Conservation (phyloP, 1,140 invertebrate genomes). For the Neotoxoptera formosana region DNA sequence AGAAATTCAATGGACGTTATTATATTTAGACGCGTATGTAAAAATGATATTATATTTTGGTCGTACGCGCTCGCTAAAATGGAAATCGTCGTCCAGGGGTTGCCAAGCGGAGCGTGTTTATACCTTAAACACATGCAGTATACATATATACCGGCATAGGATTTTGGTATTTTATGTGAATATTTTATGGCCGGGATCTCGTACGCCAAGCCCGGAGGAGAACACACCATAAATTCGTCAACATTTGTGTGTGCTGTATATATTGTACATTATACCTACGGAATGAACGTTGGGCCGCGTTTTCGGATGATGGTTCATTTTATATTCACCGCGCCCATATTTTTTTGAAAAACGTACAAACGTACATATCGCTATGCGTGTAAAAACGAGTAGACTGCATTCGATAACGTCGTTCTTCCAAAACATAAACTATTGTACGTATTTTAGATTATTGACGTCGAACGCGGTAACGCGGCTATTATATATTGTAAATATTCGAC, state of each 20-base stretch:
- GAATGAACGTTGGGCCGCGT: neutral
- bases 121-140: neutral
- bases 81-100: conserved; percentile 33
- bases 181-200: conserved; percentile 39
- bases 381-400: neutral
- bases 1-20: conserved; percentile 29
- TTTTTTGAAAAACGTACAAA: neutral
- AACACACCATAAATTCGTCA: conserved; percentile 31
- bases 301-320: neutral
- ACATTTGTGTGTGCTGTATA: neutral
- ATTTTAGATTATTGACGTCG: neutral
- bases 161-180: conserved; percentile 41
- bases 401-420: neutral
- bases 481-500: neutral
- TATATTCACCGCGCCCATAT: neutral
- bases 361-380: neutral
- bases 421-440: neutral
- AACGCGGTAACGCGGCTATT: neutral
- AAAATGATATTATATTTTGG: conserved; percentile 24
- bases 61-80: conserved; percentile 1
- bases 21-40: conserved; percentile 5
- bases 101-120: conserved; percentile 16
- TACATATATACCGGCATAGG: neutral
- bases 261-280: neutral
- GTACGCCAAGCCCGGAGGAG: neutral